Base-by-base conservation (phyloP, 2,113 vertebrate species). In the Epinephelus lanceolatus region DNA sequence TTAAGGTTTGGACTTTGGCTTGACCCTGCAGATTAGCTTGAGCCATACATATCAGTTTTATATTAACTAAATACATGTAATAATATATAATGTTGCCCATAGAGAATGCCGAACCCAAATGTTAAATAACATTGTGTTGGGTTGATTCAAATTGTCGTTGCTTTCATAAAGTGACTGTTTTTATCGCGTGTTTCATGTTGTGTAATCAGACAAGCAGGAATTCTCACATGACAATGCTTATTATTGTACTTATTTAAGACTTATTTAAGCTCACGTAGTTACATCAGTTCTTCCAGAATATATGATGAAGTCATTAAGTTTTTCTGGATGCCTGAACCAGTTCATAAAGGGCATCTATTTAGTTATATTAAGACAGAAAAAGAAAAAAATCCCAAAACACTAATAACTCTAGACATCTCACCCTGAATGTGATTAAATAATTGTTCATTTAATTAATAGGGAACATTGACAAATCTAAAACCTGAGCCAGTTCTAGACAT, bases 221-320 rank as follows among this genome's bases (percentile, higher is more conserved):
- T 40, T 19, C 15, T 71, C 55, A 76, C 51, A 66, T 76, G 49
- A 30, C 3, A 14, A 4, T 23, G 63, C 4, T 69, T 78, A 78
- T 67, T 60, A 71, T 27, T 77, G 33, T 18, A 71, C 0, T 49
- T 71, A 57, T 75, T 80, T 14, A 23, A 57, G 7, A 70, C 9
- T 33, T 4, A 1, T 30, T 71, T 51, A 52, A 47, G 0, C 11
- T 19, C 17, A 10, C 6, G 0, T 2, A 33, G 0, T 13, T 13
- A 65, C 60, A 23, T 65, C 37, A 57, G 13, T 52, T 13, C 61
- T 25, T 25, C n/a, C 2, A 52, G 13, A 68, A 52, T 55, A 21
- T 59, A 14, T 42, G 25, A 51, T 63, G 2, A 56, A 42, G 57
- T 63, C 13, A 47, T 69, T 53, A 3, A 18, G 33, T 30, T 45